A percentile compares a stretch with the other conserved stretches of the same genome.
phyloP scores from a whole-genome alignment of 2,797 vertebrate genomes.

The Notamacropus eugenii region DNA sequence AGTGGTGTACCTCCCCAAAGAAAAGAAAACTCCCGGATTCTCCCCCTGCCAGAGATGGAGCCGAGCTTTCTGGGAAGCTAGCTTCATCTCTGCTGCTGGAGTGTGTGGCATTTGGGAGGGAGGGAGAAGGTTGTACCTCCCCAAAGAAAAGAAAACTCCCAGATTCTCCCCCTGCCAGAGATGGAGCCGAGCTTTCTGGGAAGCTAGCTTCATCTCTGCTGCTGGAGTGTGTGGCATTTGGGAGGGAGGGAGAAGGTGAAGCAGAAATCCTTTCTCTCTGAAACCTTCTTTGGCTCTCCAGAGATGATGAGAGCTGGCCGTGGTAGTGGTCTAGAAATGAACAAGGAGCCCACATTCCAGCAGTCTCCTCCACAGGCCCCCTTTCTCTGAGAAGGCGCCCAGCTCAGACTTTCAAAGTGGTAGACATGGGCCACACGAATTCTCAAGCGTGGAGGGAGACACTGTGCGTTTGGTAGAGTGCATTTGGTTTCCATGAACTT shows the following conservation, averaged over 20 bases:
- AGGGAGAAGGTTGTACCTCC: background rate
- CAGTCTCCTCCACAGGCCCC: background rate
- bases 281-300: conserved; percentile 8
- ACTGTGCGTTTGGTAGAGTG: background rate
- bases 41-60: background rate
- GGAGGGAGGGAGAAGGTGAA: background rate
- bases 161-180: background rate
- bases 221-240: background rate
- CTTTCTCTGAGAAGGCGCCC: conserved; percentile 7
- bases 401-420: background rate
- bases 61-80: background rate
- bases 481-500: conserved; percentile 30
- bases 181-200: background rate
- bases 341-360: conserved; percentile 1
- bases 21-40: background rate
- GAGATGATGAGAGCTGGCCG: background rate
- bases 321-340: background rate
- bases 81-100: conserved; percentile 12
- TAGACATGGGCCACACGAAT: background rate
- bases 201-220: conserved; percentile 21
- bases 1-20: background rate
- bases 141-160: background rate
- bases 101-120: background rate
- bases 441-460: background rate
- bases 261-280: conserved; percentile 1